Base-by-base conservation (phyloP, 2,113 vertebrate genomes). In the Podarcis cretensis region DNA sequence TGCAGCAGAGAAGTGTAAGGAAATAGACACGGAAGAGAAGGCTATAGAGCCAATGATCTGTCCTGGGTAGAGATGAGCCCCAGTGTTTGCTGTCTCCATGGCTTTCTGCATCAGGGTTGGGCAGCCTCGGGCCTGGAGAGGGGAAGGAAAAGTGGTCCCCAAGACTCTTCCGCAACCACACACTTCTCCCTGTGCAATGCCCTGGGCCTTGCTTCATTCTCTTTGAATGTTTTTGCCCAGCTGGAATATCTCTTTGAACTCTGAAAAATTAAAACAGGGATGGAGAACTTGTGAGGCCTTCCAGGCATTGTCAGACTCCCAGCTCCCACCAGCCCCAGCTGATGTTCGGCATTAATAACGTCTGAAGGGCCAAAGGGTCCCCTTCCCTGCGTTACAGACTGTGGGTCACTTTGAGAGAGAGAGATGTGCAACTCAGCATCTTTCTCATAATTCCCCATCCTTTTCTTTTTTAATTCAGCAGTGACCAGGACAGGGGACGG, bases 401-500 rank as follows among this genome's bases (percentile, higher is more conserved):
- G 59, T 63, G 59, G 59, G 18, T 40, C 37, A n/a, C n/a, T n/a
- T n/a, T n/a, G 43, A 48, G 43, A 48, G 43, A 48, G 43, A 48
- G 43, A 48, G 43, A 48, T 48, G 43, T 18, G 59, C 18, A 18
- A 1, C 59, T 63, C 71, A 37, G 40, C 10, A 32, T 6, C 25
- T 63, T 6, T 74, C 40, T 40, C 92, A 90, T 27, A 7, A 4
- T 1, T 6, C 6, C 8, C 21, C 4, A 54, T 0, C 23, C 9
- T 14, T 23, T 32, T 1, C 25, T 5, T 3, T 5, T 79, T 89
- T 27, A 83, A 1, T 89, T 59, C 1, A 5, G 0, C 94, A 99
- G 99, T 13, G 98, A 99, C 0, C 95, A 94, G 80, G 98, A 99
- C 81, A 95, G 98, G 63, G 98, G 98, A 71, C 97, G 98, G 18